Base-by-base conservation (phyloP, 2,113 vertebrate species). In the Cisticola juncidis region DNA sequence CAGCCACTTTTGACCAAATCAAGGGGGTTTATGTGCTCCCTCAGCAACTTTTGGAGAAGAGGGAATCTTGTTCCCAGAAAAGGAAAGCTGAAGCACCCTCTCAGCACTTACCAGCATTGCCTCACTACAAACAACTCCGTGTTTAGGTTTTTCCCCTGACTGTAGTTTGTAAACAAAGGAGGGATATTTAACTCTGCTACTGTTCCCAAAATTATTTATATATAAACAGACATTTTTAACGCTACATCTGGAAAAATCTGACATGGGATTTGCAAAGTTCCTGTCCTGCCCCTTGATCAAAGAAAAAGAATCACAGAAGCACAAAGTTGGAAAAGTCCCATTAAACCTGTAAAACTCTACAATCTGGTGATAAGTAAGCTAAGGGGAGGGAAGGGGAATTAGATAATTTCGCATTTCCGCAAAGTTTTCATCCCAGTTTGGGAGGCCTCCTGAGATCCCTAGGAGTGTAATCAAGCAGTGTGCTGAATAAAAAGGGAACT, bases 301-400 rank as follows among this genome's bases (percentile, higher is more conserved):
- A 81, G 31, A 36, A 8, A 45, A 45, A 10, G 13, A 58, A 6
- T 7, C 1, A 1, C 19, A 69, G 64, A 83, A 86, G 36, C 9
- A 31, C 2, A 0, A 45, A 74, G 36, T 18, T 13, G 48, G 33
- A 42, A 54, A 94, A 73, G 45, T 48, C 50, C 69, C 40, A 20
- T 40, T 45, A 65, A n/a, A 64, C 15, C 28, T 61, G 14, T 33
- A 74, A 84, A 90, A 44, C 22, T 66, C n/a, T 33, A 36, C 19
- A 28, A 7, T 14, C 28, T 33, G 16, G 24, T 50, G 36, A 60
- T 53, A 69, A 91, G 14, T 25, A 24, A 74, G 11, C 15, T 54
- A 50, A 57, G 6, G 6, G 9, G 12, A 9, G 7, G 12, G 10
- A 38, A 4, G 2, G 10, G 5, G 5, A 31, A 40, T n/a, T 31